These are phyloP conservation scores for Theonella swinhoei DNA, from an alignment of 37 sponge, comb jelly and placozoan genomes.

Conservation along the genomic window DNA sequence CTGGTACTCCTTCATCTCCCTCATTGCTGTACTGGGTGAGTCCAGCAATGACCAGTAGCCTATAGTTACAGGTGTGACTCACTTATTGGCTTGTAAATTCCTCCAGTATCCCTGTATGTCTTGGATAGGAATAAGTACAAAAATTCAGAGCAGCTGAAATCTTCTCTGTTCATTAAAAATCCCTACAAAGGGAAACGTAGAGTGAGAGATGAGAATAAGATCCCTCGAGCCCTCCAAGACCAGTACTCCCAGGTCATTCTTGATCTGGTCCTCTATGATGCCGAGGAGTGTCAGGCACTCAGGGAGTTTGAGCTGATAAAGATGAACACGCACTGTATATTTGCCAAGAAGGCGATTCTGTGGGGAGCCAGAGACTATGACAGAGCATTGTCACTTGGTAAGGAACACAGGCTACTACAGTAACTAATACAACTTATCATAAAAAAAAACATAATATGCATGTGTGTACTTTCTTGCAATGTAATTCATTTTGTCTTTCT, in stretches of 20 bases:
- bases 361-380: conserved; percentile 79
- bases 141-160: not conserved
- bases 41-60: not conserved
- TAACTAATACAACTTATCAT: not conserved
- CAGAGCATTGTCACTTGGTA: conserved; percentile 40
- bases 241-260: conserved; percentile 50
- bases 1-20: conserved; percentile 57
- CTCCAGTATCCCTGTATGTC: conserved; percentile 55
- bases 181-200: conserved; percentile 48
- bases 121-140: conserved; percentile 50
- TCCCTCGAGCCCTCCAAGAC: conserved; percentile 30
- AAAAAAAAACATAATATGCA: not conserved
- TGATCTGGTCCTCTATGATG: conserved; percentile 74
- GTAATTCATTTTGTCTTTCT: not conserved
- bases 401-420: too few species aligned
- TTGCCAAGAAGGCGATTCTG: conserved; percentile 68
- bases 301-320: conserved; percentile 68
- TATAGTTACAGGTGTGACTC: not conserved
- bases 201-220: conserved; percentile 38
- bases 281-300: conserved; percentile 54
- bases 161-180: not conserved
- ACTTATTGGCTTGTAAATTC: not conserved
- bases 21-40: conserved; percentile 56
- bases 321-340: conserved; percentile 77
- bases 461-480: not conserved